These are phyloP conservation scores for Diplosoma virens DNA, from an alignment of 23 tunicate species.

Conservation along the genomic window DNA sequence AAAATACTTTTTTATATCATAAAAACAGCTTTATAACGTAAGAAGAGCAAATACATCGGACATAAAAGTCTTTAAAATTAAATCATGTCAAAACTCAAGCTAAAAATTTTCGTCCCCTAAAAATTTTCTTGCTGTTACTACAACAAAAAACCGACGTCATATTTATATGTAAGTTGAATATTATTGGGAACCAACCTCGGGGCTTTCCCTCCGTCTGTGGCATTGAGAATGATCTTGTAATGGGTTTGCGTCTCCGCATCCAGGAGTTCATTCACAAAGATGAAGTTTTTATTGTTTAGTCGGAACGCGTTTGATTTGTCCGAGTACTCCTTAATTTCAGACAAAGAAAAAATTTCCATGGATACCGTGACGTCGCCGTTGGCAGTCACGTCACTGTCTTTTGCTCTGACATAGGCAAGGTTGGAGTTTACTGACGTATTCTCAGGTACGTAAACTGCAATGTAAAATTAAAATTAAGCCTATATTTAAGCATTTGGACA, in stretches of 20 bases:
- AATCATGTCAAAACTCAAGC: no score
- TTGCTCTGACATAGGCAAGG: constrained; percentile 12
- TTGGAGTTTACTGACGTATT: not conserved
- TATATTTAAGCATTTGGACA: not conserved
- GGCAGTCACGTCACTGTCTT: not conserved
- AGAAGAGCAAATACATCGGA: no score
- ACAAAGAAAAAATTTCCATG: no score
- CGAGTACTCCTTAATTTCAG: not conserved
- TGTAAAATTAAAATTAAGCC: no score
- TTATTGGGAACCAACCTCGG: constrained; percentile 24
- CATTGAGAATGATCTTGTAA: constrained; percentile 32
- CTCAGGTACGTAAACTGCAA: constrained; percentile 14
- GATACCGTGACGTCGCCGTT: not conserved
- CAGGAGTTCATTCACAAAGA: constrained; percentile 17
- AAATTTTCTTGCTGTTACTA: no score
- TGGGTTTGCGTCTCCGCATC: constrained; percentile 32
- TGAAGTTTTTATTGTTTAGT: constrained; percentile 33
- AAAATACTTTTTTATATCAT: no score
- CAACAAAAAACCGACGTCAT: no score
- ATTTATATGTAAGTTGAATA: no score
- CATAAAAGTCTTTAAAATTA: no score
- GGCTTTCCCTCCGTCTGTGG: constrained; percentile 48
- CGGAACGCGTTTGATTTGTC: not conserved
- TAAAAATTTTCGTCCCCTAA: no score
- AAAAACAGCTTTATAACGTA: no score